Evolutionary conservation across 2,888 invertebrate species (phyloP).

Genomic region (Arge pagana): DNA sequence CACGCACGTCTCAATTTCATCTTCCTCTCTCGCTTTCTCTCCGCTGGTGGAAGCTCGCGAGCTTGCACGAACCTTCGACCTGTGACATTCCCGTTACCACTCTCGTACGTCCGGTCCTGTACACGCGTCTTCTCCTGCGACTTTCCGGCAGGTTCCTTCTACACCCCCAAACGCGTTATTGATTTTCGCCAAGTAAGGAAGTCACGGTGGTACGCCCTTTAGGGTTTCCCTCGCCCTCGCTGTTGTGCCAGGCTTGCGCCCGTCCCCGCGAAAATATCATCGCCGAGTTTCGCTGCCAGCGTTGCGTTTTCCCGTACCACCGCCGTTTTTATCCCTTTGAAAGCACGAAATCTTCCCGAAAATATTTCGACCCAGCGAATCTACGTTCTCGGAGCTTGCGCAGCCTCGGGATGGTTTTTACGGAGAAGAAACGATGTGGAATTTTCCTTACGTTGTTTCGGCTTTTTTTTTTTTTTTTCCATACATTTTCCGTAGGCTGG

Average conservation of each 20-base stretch:
- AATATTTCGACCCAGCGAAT: no score
- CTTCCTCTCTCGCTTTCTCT: no score
- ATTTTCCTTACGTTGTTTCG: no score
- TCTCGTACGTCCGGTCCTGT: no score
- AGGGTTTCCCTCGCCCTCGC: constrained; percentile 31
- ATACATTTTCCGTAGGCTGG: neutral
- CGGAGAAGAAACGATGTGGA: no score
- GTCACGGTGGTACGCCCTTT: constrained; percentile 43
- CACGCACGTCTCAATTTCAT: no score
- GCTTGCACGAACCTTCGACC: neutral
- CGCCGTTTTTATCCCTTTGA: no score
- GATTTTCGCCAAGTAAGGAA: constrained; percentile 52
- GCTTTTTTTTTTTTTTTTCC: neutral
- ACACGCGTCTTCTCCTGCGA: neutral
- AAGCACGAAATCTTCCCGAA: no score
- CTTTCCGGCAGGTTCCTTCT: constrained; percentile 25
- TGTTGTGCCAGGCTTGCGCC: neutral
- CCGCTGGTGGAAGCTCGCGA: no score
- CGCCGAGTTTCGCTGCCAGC: neutral
- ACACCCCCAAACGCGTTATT: constrained; percentile 52
- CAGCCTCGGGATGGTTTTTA: no score
- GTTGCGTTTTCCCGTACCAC: neutral
- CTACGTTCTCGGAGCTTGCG: no score
- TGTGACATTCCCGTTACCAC: no score
- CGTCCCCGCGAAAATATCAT: neutral